Evolutionary conservation across 1,140 invertebrate genomes (phyloP).

Genomic region (Hypothenemus hampei): DNA sequence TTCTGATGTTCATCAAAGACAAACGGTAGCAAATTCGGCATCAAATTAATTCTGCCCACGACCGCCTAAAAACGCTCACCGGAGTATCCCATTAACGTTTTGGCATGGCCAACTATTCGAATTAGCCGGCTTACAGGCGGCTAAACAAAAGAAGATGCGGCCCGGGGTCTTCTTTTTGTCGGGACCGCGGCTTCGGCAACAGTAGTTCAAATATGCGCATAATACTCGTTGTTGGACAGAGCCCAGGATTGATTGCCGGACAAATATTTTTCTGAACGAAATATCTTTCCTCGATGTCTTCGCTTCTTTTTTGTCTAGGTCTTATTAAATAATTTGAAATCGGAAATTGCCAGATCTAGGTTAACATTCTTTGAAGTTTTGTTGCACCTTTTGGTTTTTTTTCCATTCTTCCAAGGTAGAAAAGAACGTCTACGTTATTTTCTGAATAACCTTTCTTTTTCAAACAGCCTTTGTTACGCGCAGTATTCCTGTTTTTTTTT

Average conservation of each 20-base stretch:
- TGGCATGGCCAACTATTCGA: conserved; percentile 27
- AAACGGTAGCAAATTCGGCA: conserved; percentile 29
- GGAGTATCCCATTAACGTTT: conserved; percentile 27
- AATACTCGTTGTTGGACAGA: conserved; percentile 19
- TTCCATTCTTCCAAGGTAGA: no score
- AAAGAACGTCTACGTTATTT: no score
- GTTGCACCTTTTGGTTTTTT: background rate
- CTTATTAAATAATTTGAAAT: conserved; percentile 29
- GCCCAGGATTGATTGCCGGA: conserved; percentile 19
- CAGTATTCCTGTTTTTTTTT: no score
- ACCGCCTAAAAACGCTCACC: conserved; percentile 21
- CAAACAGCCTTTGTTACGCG: no score
- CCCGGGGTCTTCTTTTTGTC: conserved; percentile 17
- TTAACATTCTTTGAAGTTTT: background rate
- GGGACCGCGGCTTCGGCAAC: conserved; percentile 11
- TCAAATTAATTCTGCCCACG: conserved; percentile 27
- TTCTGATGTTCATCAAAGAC: no score
- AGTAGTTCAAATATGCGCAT: conserved; percentile 30
- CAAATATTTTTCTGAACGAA: conserved; percentile 16
- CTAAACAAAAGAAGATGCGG: conserved; percentile 26
- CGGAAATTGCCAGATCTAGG: conserved; percentile 14
- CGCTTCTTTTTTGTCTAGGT: conserved; percentile 21
- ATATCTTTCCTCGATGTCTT: conserved; percentile 13
- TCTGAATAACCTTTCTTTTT: no score
- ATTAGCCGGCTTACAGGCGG: conserved; percentile 26